Evolutionary conservation across 2,797 vertebrate genomes (phyloP).

Genomic region (Margarornis squamiger): DNA sequence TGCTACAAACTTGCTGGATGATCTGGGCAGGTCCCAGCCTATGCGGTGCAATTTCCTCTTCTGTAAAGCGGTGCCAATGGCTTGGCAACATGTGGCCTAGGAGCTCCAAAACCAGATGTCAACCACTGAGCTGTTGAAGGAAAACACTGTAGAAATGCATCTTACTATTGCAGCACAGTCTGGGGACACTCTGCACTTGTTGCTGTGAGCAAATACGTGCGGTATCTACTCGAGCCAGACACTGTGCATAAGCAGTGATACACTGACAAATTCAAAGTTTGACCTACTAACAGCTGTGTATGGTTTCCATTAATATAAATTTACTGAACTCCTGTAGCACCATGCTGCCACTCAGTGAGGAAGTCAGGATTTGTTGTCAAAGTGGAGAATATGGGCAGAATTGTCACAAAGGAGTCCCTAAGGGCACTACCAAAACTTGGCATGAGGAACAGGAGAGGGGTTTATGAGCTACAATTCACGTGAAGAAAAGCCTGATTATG

Average conservation of each 20-base stretch:
- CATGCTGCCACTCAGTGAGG: neutral
- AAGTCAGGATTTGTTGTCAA: neutral
- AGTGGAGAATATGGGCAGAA: neutral
- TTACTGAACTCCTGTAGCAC: neutral
- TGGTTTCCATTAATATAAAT: neutral
- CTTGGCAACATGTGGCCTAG: neutral
- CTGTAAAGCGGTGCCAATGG: neutral
- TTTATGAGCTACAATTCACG: neutral
- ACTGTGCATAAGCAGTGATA: neutral
- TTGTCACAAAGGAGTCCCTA: neutral
- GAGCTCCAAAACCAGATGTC: neutral
- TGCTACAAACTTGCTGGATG: neutral
- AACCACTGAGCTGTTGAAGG: neutral
- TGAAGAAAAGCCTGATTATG: neutral
- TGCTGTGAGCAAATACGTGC: neutral
- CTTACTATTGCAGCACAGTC: neutral
- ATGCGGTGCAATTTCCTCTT: neutral
- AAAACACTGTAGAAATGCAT: neutral
- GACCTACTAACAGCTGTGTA: neutral
- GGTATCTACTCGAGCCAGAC: neutral
- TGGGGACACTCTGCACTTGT: neutral
- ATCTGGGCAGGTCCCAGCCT: neutral
- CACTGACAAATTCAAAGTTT: neutral
- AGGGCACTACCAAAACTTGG: neutral
- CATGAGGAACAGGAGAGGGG: neutral